phyloP scores from a whole-genome alignment of 2,113 vertebrate species.

The Rhea pennata region DNA sequence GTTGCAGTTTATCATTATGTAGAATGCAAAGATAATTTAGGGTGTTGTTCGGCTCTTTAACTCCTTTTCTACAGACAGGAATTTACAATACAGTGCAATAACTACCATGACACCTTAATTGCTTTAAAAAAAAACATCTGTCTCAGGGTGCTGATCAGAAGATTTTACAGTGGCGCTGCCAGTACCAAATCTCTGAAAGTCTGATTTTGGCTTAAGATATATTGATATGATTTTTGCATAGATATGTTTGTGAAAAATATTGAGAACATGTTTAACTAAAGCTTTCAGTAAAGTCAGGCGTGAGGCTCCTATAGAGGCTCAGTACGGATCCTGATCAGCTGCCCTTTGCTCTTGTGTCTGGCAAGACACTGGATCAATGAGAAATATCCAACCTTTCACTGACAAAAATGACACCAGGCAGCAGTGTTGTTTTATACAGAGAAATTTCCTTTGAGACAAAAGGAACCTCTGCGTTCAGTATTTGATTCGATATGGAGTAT shows the following conservation, averaged over 20 bases:
- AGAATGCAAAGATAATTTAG: neutral
- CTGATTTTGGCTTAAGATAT: neutral
- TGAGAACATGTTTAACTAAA: neutral
- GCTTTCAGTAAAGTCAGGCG: neutral
- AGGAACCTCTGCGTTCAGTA: fast-evolving
- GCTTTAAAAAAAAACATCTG: neutral
- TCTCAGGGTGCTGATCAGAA: no score
- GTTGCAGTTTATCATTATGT: neutral
- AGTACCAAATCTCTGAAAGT: neutral
- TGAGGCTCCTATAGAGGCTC: neutral
- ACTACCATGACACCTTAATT: neutral
- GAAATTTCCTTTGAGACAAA: neutral
- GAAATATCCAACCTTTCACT: neutral
- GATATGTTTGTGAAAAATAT: no score
- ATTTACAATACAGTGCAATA: neutral
- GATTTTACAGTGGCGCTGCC: neutral
- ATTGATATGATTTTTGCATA: neutral
- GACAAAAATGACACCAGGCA: neutral
- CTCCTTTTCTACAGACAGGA: no score
- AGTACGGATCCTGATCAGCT: neutral
- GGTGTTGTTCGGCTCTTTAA: neutral
- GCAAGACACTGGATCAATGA: neutral
- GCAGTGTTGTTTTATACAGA: neutral
- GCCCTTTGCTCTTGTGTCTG: fast-evolving
- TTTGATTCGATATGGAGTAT: no score